A percentile compares a stretch with the other conserved stretches of the same genome.
These are phyloP conservation scores for Heliconius charithonia DNA, from an alignment of 2,888 invertebrate species.

Conservation along the genomic window DNA sequence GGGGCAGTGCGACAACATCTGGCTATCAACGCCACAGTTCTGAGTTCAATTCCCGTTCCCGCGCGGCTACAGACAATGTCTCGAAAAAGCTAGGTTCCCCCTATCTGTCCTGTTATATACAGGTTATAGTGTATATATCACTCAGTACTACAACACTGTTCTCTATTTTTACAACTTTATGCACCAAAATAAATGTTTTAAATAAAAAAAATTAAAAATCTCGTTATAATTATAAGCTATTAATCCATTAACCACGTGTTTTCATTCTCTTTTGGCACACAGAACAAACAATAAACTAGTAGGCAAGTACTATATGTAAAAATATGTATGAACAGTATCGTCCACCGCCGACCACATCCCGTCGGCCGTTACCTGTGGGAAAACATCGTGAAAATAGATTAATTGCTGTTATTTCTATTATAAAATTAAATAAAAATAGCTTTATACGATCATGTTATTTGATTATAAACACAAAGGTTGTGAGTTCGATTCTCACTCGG, in stretches of 20 bases:
- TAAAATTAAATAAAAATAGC: neutral
- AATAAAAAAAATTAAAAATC: neutral
- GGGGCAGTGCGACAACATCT: no score
- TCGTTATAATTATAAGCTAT: neutral
- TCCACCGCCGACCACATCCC: constrained; percentile 8
- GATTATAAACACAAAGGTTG: no score
- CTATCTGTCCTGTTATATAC: neutral
- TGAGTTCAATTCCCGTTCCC: no score
- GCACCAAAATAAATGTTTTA: no score
- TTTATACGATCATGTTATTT: neutral
- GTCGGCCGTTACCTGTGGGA: constrained; percentile 10
- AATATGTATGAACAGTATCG: constrained; percentile 1
- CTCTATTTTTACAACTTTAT: neutral
- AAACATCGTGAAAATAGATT: constrained; percentile 6
- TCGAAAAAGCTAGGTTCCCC: neutral
- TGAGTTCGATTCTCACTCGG: no score
- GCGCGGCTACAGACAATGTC: no score
- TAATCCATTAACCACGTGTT: neutral
- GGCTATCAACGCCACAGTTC: no score
- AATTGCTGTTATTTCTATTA: neutral
- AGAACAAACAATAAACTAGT: neutral
- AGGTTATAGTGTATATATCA: neutral
- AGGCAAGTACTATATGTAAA: constrained; percentile 9
- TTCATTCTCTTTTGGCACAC: neutral
- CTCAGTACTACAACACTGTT: neutral